Evolutionary conservation across 1,140 invertebrate species (phyloP).

Genomic region (Hydropsyche tenuis): DNA sequence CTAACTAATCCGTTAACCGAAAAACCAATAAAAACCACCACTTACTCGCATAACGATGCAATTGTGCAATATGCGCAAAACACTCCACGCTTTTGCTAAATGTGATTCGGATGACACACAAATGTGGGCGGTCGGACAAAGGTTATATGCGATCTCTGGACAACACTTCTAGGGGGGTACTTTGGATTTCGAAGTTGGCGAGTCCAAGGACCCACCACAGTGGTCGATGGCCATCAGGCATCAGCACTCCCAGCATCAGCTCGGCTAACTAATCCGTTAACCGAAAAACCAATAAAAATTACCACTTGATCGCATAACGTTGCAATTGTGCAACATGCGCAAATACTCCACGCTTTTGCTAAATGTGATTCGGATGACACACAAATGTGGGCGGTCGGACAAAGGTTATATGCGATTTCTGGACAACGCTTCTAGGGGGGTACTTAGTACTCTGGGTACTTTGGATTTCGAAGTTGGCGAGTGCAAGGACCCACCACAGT

Average conservation of each 20-base stretch:
- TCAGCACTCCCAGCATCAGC: constrained; percentile 15
- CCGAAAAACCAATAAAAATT: constrained; percentile 40
- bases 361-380: constrained; percentile 6
- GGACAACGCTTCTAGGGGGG: background rate
- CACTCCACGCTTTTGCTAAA: background rate
- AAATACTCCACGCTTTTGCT: background rate
- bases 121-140: background rate
- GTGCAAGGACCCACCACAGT: background rate
- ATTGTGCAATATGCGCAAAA: background rate
- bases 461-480: background rate
- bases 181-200: background rate
- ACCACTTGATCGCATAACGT: constrained; percentile 36
- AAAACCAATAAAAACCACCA: constrained; percentile 42
- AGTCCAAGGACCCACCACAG: background rate
- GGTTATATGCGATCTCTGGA: background rate
- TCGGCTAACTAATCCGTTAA: constrained; percentile 39
- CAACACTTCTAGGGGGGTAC: background rate
- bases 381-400: background rate
- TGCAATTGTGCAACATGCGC: background rate
- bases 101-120: constrained; percentile 14
- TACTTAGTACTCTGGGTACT: background rate
- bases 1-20: constrained; percentile 42
- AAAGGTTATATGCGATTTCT: background rate
- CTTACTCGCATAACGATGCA: constrained; percentile 33
- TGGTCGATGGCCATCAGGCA: background rate